A percentile compares a stretch with the other conserved stretches of the same genome.
These are phyloP conservation scores for Strix uralensis DNA, from an alignment of 2,113 vertebrate species.

Conservation along the genomic window DNA sequence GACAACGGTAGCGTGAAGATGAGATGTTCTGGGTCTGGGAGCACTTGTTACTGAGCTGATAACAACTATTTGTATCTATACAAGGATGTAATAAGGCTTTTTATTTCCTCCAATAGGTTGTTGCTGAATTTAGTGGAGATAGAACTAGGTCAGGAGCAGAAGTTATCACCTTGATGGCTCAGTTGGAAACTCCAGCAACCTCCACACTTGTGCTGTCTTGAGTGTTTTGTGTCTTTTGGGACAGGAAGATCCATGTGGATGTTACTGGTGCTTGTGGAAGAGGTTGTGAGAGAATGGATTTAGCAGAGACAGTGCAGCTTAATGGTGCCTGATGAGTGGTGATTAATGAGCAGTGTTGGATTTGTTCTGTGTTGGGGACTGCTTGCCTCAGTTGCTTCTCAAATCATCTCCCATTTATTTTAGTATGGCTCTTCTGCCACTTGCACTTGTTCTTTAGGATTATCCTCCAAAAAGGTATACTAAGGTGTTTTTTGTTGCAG, in stretches of 20 bases:
- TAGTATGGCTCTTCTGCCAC: neutral
- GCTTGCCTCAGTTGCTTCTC: neutral
- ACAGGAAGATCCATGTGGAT: fast-evolving
- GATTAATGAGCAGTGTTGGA: neutral
- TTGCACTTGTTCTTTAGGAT: neutral
- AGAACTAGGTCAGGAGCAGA: neutral
- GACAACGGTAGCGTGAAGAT: fast-evolving
- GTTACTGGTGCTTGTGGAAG: neutral
- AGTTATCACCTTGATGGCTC: neutral
- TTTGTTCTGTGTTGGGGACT: neutral
- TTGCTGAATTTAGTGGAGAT: neutral
- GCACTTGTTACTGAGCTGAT: fast-evolving
- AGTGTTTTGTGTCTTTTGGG: neutral
- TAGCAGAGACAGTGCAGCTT: neutral
- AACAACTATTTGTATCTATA: neutral
- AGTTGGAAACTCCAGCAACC: neutral
- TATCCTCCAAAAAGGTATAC: neutral
- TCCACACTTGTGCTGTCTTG: neutral
- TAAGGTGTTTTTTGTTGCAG: neutral
- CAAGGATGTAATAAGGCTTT: neutral
- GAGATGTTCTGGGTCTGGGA: neutral
- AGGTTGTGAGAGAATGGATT: neutral
- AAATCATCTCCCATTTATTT: neutral
- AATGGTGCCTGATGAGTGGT: neutral
- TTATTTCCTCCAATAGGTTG: fast-evolving